phyloP scores from a whole-genome alignment of 2,797 vertebrate species.

The Propithecus deckenii region DNA sequence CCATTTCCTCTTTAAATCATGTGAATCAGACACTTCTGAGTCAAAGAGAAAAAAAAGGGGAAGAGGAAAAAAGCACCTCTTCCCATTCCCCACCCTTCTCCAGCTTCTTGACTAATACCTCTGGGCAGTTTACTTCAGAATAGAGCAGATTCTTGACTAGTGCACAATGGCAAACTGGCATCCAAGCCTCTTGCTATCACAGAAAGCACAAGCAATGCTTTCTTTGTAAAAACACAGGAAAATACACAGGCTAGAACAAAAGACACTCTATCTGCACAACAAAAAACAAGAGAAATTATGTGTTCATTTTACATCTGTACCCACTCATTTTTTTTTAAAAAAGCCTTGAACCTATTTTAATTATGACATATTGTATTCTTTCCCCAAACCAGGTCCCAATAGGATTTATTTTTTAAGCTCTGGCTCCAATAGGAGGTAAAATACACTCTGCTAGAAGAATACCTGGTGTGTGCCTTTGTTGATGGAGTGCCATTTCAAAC shows the following conservation, averaged over 20 bases:
- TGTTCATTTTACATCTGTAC: slow-evolving; percentile 63
- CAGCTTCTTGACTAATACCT: slow-evolving; percentile 71
- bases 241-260: slow-evolving; percentile 83
- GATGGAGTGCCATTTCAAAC: slow-evolving; percentile 83
- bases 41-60: background rate
- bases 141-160: slow-evolving; percentile 79
- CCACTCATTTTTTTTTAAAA: background rate
- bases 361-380: slow-evolving; percentile 47
- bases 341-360: slow-evolving; percentile 43
- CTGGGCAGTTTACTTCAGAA: slow-evolving; percentile 83
- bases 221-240: slow-evolving; percentile 80
- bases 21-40: slow-evolving; percentile 78
- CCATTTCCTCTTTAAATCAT: slow-evolving; percentile 74
- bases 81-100: slow-evolving; percentile 38
- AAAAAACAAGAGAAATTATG: slow-evolving; percentile 70
- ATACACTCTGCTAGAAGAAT: background rate
- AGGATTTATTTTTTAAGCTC: slow-evolving; percentile 52
- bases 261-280: slow-evolving; percentile 78
- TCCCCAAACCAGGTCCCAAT: background rate
- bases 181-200: slow-evolving; percentile 56
- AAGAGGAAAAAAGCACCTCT: background rate
- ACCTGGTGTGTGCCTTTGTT: slow-evolving; percentile 78
- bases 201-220: slow-evolving; percentile 56
- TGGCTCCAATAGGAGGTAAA: slow-evolving; percentile 22
- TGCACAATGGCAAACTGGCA: slow-evolving; percentile 82